Evolutionary conservation across 2,888 invertebrate species (phyloP).

Genomic region (Drosophila lutescens): DNA sequence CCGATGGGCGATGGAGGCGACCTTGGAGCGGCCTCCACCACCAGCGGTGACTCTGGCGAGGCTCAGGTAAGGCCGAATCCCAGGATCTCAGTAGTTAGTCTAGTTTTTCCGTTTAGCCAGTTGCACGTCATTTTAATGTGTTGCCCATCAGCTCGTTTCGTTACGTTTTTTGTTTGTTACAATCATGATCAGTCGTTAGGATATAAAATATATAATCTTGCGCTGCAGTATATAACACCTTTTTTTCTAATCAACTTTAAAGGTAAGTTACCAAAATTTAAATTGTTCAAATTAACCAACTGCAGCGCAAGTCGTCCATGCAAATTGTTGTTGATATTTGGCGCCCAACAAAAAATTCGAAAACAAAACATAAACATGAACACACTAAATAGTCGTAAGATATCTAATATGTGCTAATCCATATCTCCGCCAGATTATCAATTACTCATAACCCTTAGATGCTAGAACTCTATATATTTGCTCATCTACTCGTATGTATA

Average conservation of each 20-base stretch:
- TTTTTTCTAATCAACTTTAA: not conserved
- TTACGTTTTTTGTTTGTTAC: constrained; percentile 29
- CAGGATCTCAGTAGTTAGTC: constrained; percentile 10
- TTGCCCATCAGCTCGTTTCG: constrained; percentile 68
- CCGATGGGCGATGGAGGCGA: constrained; percentile 80
- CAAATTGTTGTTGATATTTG: constrained; percentile 78
- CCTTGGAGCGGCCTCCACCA: constrained; percentile 65
- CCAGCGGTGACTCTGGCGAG: constrained; percentile 69
- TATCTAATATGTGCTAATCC: constrained; percentile 77
- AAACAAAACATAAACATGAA: constrained; percentile 44
- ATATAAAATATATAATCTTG: constrained; percentile 46
- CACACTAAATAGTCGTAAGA: constrained; percentile 36
- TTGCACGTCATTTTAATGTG: constrained; percentile 73
- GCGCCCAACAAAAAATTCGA: constrained; percentile 17
- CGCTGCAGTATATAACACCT: constrained; percentile 24
- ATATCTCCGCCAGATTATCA: constrained; percentile 69
- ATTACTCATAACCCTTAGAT: constrained; percentile 62
- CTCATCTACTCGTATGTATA: constrained; percentile 49
- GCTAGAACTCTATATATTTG: constrained; percentile 34
- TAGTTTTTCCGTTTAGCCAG: constrained; percentile 52
- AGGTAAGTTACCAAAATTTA: constrained; percentile 56
- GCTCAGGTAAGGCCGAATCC: constrained; percentile 74
- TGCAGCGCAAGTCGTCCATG: constrained; percentile 52
- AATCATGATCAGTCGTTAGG: constrained; percentile 63
- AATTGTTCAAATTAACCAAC: not conserved